Evolutionary conservation across 2,113 vertebrate species (phyloP).

Genomic region (Acanthisitta chloris): DNA sequence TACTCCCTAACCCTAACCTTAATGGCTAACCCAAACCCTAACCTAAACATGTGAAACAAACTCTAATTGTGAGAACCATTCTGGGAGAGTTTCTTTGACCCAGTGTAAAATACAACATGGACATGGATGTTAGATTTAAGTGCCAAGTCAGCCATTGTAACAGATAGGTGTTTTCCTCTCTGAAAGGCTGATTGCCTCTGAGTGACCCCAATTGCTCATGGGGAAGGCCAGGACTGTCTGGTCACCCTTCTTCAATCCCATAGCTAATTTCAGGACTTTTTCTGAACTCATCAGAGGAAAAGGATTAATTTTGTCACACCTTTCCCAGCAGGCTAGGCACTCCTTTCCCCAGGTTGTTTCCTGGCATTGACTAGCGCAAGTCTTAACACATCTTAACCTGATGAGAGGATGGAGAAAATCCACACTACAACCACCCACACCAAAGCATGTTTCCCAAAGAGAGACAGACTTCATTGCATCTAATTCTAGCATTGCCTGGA

Average conservation of each 20-base stretch:
- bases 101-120: not conserved
- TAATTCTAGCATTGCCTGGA: not conserved
- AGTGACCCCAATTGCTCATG: accelerated
- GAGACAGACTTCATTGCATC: not conserved
- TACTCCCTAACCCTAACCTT: no score
- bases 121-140: not conserved
- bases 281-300: not conserved
- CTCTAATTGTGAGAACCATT: not conserved
- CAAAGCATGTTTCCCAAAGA: not conserved
- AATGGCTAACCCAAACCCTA: no score
- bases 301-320: not conserved
- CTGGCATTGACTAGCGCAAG: accelerated
- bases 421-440: not conserved
- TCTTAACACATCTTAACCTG: not conserved
- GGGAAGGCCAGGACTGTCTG: not conserved
- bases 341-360: not conserved
- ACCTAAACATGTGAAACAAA: not conserved
- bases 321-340: not conserved
- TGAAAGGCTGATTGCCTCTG: not conserved
- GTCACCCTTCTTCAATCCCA: not conserved
- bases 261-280: not conserved
- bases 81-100: not conserved
- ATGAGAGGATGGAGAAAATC: not conserved
- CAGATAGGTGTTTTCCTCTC: not conserved
- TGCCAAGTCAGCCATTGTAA: not conserved